Base-by-base conservation (phyloP, 1,140 invertebrate species). In the Anastrepha ludens region DNA sequence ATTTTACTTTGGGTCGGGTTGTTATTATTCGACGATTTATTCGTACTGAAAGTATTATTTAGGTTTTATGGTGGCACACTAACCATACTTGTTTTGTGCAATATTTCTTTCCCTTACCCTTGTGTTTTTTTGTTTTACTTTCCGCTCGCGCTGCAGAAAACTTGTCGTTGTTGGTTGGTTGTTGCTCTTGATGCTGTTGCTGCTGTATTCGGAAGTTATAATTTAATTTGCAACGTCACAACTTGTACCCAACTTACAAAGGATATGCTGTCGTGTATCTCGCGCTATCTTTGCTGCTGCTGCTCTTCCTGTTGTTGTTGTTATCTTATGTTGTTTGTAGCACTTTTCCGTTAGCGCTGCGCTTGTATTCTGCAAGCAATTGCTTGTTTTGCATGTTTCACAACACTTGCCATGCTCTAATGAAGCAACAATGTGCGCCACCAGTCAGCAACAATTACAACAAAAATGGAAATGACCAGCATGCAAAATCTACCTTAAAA, bases 1-100 rank as follows among this genome's bases (percentile, higher is more conserved):
- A 89, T 90, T 91, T 87, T 90, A 87, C 88, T 62, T 70, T 86
- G 81, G 50, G 87, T 87, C 87, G 13, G 64, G 60, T 70, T 62
- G 7, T 29, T 85, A 47, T 39, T 86, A 11, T 65, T 39, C 29
- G 29, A 29, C 29, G 29, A 29, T 29, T 29, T 29, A 29, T 29
- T 29, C 29, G 29, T 55, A 55, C 9, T 55, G 50, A 7, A 39
- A 85, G 4, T 85, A 9, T 85, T 29, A 29, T 58, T 88, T 59
- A 58, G 29, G 29, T 29, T 65, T 62, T 86, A 20, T 60, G 59
- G 8, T 44, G 15, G 58, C 58, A 15, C 58, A 59, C 85, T 86
- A 44, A 86, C 29, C 15, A 29, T 85, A 85, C 47, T 55, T 59
- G n/a, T 41, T 1, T 29, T 9, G 20, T 29, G 5, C 47, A 29